Percentiles rank a stretch among this genome's conserved stretches.
Conservation (phyloP, 2,888 invertebrate species). For the Protodeltote pygarga region DNA sequence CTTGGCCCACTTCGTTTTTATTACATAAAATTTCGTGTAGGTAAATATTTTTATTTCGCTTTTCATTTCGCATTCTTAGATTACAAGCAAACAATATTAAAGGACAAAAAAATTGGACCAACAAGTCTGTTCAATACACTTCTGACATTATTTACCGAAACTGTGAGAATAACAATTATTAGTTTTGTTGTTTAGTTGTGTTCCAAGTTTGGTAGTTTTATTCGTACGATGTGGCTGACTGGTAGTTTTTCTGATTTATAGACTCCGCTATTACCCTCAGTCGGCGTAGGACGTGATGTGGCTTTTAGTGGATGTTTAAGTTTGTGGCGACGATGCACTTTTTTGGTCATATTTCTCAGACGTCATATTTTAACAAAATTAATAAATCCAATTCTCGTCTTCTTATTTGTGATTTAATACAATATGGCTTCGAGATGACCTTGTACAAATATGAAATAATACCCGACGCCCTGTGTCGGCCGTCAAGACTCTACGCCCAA, state of each 20-base stretch:
- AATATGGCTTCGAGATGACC: too few species aligned
- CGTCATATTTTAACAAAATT: too few species aligned
- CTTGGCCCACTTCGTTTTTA: too few species aligned
- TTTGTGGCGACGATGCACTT: constrained; percentile 23
- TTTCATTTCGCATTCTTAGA: not conserved
- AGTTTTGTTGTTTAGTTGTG: constrained; percentile 66
- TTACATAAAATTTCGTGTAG: too few species aligned
- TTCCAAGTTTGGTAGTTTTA: constrained; percentile 47
- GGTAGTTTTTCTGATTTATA: constrained; percentile 60
- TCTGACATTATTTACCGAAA: constrained; percentile 60
- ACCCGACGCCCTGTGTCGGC: too few species aligned
- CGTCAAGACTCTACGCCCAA: too few species aligned
- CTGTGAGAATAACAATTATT: constrained; percentile 64
- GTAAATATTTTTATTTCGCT: too few species aligned
- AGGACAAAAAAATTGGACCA: constrained; percentile 16
- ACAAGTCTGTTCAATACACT: constrained; percentile 47
- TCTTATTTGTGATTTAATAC: too few species aligned
- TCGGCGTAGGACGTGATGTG: constrained; percentile 41
- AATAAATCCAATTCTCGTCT: too few species aligned
- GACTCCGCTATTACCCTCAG: constrained; percentile 37
- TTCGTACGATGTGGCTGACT: constrained; percentile 39
- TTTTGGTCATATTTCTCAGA: too few species aligned
- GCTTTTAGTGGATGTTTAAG: constrained; percentile 29
- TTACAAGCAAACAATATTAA: constrained; percentile 9
- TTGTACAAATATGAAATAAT: too few species aligned